phyloP scores from a whole-genome alignment of 2,888 invertebrate species.

The Limnephilus rhombicus region DNA sequence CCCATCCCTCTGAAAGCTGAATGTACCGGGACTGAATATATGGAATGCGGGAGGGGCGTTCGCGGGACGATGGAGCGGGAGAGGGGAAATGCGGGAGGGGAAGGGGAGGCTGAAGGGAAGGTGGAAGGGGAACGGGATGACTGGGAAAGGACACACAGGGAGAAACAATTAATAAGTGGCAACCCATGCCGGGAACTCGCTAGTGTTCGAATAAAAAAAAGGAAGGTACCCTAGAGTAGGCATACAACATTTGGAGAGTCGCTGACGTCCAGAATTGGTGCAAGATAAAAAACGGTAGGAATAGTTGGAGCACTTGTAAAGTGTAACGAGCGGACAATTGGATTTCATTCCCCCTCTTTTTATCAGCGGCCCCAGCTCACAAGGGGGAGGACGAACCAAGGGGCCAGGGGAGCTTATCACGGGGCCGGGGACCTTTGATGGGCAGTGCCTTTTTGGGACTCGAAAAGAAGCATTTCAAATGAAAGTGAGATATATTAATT shows the following conservation, averaged over 20 bases:
- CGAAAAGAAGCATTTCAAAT: not conserved
- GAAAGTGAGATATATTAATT: not conserved
- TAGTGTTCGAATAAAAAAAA: too few relatives aligned
- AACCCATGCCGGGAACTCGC: too few relatives aligned
- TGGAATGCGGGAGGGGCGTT: too few relatives aligned
- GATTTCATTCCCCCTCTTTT: slow-evolving; percentile 73
- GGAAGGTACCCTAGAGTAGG: not conserved
- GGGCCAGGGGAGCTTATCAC: not conserved
- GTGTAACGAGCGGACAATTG: slow-evolving; percentile 77
- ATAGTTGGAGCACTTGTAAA: slow-evolving; percentile 66
- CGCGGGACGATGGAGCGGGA: too few relatives aligned
- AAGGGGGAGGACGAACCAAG: not conserved
- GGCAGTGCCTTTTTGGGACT: not conserved
- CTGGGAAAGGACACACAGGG: too few relatives aligned
- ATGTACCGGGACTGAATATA: too few relatives aligned
- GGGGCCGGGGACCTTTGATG: not conserved
- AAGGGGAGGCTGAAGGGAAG: too few relatives aligned
- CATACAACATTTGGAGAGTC: slow-evolving; percentile 4
- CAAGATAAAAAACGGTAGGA: not conserved
- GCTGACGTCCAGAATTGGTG: not conserved
- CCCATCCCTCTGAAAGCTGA: too few relatives aligned
- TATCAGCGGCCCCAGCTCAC: slow-evolving; percentile 19
- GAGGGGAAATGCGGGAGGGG: too few relatives aligned
- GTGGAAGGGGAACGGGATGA: too few relatives aligned
- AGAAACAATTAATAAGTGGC: too few relatives aligned